Conservation (phyloP, 2,113 vertebrate genomes). For the Nothocercus nigrocapillus region DNA sequence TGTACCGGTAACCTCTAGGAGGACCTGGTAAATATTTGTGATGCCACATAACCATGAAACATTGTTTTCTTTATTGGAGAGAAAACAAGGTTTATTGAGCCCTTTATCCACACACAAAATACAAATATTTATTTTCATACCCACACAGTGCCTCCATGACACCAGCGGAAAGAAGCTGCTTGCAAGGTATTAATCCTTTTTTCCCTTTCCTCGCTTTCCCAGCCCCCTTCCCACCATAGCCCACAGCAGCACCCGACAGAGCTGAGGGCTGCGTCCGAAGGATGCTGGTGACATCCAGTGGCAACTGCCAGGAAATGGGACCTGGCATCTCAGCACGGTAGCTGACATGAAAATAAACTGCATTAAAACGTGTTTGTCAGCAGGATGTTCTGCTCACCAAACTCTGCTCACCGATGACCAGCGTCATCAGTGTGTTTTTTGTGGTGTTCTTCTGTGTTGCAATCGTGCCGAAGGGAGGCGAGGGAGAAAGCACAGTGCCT, state of each 20-base stretch:
- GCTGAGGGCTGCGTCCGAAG: slow-evolving; percentile 4
- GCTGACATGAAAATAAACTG: not conserved
- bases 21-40: slow-evolving; percentile 54
- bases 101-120: slow-evolving; percentile 52
- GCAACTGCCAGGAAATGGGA: slow-evolving; percentile 49
- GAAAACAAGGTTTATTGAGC: slow-evolving; percentile 61
- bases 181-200: not conserved
- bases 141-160: not conserved
- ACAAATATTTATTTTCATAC: slow-evolving; percentile 74
- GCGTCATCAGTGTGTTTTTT: no score
- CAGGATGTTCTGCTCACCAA: not conserved
- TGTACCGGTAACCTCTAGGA: slow-evolving; percentile 36
- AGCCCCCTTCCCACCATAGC: not conserved
- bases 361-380: slow-evolving; percentile 2
- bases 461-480: not conserved
- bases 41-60: slow-evolving; percentile 44
- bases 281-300: slow-evolving; percentile 71
- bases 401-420: no score
- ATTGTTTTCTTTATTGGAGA: slow-evolving; percentile 61
- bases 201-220: not conserved
- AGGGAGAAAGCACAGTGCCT: not conserved
- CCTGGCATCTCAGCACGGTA: not conserved
- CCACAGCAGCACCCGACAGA: not conserved
- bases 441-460: not conserved
- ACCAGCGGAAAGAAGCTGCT: slow-evolving; percentile 35